Evolutionary conservation across 2,888 invertebrate species (phyloP).

Genomic region (Branchellion lobata): DNA sequence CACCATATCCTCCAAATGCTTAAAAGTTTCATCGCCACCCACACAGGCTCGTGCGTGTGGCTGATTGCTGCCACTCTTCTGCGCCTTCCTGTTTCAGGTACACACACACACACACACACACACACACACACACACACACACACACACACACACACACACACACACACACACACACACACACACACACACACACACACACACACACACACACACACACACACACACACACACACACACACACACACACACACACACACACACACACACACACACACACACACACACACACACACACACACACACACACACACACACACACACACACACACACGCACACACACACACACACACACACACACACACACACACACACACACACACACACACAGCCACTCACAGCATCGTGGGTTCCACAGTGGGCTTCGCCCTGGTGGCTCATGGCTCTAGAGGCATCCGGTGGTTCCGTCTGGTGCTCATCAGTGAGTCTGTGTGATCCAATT

Average conservation of each 20-base stretch:
- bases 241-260: constrained; percentile 18
- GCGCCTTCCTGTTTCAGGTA: neutral
- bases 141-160: constrained; percentile 28
- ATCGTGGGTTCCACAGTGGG: constrained; percentile 98
- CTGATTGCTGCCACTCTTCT: neutral
- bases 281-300: constrained; percentile 18
- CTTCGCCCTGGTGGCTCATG: constrained; percentile 88
- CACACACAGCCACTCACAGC: constrained; percentile 87
- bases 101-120: constrained; percentile 21
- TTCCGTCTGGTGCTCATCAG: constrained; percentile 74
- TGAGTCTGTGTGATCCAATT: constrained; percentile 57
- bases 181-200: neutral
- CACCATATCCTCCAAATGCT: too few relatives aligned
- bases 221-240: constrained; percentile 23
- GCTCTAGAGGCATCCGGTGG: constrained; percentile 81
- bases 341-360: neutral
- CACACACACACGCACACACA: constrained; percentile 17
- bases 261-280: constrained; percentile 18
- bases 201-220: constrained; percentile 32
- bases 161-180: constrained; percentile 20
- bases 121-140: constrained; percentile 34
- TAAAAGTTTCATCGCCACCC: too few relatives aligned
- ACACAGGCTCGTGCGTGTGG: neutral
- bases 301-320: constrained; percentile 18
- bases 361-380: constrained; percentile 25